phyloP scores from a whole-genome alignment of 2,113 vertebrate species.

The Heloderma charlesbogerti region DNA sequence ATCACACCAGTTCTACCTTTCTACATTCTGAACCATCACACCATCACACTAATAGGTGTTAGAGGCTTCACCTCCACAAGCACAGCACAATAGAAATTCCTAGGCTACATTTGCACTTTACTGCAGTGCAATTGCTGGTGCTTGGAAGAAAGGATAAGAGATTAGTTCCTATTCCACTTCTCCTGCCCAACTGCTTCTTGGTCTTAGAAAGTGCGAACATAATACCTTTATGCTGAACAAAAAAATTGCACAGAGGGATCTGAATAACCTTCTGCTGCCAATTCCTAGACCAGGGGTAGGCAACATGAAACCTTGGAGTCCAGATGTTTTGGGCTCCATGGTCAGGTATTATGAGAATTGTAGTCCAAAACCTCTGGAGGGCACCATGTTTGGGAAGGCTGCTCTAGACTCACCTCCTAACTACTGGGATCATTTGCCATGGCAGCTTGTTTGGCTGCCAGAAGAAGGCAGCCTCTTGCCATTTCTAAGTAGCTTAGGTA shows the following conservation, averaged over 20 bases:
- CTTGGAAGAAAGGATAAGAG: neutral
- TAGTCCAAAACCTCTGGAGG: no score
- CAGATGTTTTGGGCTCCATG: no score
- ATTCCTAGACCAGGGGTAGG: no score
- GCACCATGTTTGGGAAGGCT: no score
- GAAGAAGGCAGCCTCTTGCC: neutral
- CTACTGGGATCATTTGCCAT: neutral
- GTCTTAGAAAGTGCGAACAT: neutral
- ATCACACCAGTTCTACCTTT: neutral
- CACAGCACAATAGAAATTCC: neutral
- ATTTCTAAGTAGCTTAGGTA: neutral
- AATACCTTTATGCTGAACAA: neutral
- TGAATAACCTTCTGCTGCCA: neutral
- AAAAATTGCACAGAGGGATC: neutral
- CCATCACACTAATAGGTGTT: neutral
- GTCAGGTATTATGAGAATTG: no score
- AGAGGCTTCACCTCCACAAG: neutral
- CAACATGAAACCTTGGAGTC: no score
- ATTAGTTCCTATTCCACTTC: neutral
- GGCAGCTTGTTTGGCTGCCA: neutral
- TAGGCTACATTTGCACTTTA: neutral
- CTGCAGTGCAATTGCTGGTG: neutral
- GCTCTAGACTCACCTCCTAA: neutral
- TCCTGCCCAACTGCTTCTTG: neutral
- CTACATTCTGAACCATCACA: neutral